Conservation (phyloP, 2,113 vertebrate species). For the Toxostoma redivivum region DNA sequence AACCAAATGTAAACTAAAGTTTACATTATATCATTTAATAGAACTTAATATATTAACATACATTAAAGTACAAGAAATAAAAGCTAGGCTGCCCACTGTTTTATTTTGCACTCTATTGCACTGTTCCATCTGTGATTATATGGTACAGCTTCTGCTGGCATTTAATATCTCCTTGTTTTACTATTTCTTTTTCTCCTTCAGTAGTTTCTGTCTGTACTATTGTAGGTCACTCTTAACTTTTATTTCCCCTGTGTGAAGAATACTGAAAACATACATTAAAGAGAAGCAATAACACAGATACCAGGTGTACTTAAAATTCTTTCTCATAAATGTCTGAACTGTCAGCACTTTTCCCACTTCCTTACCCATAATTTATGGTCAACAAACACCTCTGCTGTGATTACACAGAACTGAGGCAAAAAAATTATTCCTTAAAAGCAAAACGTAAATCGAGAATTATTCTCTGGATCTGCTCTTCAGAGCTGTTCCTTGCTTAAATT, state of each 20-base stretch:
- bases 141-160: neutral
- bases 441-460: neutral
- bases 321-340: neutral
- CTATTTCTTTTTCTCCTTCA: neutral
- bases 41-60: neutral
- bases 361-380: neutral
- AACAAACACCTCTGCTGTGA: neutral
- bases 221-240: neutral
- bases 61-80: neutral
- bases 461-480: neutral
- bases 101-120: neutral
- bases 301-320: neutral
- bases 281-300: neutral
- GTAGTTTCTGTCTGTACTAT: neutral
- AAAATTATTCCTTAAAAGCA: neutral
- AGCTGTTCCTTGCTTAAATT: neutral
- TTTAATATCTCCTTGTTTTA: neutral
- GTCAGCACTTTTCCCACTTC: neutral
- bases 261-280: neutral
- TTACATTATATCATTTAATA: neutral
- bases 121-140: neutral
- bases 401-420: neutral
- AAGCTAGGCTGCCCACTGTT: neutral
- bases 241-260: neutral
- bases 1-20: neutral